These are phyloP conservation scores for Peromyscus polionotus DNA, from an alignment of 2,113 vertebrate genomes.

Conservation along the genomic window DNA sequence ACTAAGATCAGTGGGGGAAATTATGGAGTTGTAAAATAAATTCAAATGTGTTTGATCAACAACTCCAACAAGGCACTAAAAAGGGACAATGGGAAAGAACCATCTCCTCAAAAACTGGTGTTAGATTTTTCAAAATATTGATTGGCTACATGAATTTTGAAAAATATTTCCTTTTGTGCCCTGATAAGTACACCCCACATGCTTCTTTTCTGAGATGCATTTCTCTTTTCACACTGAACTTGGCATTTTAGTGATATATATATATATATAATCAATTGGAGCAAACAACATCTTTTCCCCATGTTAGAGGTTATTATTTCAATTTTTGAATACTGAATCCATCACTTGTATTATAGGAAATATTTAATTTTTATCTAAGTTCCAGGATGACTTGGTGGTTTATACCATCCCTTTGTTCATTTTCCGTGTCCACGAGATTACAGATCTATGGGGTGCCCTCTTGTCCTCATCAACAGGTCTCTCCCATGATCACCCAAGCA, in stretches of 20 bases:
- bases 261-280: neutral
- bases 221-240: neutral
- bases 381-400: neutral
- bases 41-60: neutral
- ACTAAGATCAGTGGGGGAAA: neutral
- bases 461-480: neutral
- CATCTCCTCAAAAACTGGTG: neutral
- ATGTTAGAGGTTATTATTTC: neutral
- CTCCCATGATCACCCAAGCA: neutral
- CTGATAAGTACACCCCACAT: neutral
- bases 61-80: slow-evolving; percentile 2
- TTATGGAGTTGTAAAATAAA: neutral
- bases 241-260: neutral
- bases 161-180: neutral
- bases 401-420: neutral
- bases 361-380: neutral
- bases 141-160: neutral
- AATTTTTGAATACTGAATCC: neutral
- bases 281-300: neutral
- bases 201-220: neutral
- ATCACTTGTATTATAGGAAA: neutral
- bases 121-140: neutral
- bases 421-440: neutral
- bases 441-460: neutral
- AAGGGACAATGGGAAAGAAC: neutral